Evolutionary conservation across 2,113 vertebrate genomes (phyloP).

Genomic region (Oryctolagus cuniculus): DNA sequence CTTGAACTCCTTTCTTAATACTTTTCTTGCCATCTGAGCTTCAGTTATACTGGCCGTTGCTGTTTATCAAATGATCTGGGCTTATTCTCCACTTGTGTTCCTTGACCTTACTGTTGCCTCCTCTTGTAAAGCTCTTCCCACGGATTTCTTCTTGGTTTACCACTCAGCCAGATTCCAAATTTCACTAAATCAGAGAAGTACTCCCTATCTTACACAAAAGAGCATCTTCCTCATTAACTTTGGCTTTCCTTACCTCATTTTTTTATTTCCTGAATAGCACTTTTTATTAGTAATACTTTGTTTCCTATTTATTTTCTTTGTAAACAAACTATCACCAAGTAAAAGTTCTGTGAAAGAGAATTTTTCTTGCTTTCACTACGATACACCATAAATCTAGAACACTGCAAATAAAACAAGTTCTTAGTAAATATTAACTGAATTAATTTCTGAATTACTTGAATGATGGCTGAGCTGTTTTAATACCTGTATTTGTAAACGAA

Average conservation of each 20-base stretch:
- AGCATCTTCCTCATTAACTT: background rate
- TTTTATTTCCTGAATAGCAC: background rate
- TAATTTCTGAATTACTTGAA: slow-evolving; percentile 14
- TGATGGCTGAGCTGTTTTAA: slow-evolving; percentile 6
- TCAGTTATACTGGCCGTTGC: background rate
- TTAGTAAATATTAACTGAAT: slow-evolving; percentile 43
- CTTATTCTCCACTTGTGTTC: background rate
- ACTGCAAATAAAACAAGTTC: background rate
- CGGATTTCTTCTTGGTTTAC: background rate
- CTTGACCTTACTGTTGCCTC: slow-evolving; percentile 4
- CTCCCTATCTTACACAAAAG: background rate
- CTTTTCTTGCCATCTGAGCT: background rate
- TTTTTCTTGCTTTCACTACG: background rate
- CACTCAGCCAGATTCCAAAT: slow-evolving; percentile 6
- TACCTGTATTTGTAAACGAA: background rate
- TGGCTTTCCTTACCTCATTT: background rate
- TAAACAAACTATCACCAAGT: background rate
- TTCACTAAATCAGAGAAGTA: background rate
- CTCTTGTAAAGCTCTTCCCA: background rate
- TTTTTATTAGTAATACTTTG: background rate
- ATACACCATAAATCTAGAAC: background rate
- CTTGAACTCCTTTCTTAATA: too few relatives aligned
- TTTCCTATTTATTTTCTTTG: background rate
- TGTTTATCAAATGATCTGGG: background rate
- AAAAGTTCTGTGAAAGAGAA: background rate